Conservation (phyloP, 2,113 vertebrate genomes). For the Loxodonta africana region DNA sequence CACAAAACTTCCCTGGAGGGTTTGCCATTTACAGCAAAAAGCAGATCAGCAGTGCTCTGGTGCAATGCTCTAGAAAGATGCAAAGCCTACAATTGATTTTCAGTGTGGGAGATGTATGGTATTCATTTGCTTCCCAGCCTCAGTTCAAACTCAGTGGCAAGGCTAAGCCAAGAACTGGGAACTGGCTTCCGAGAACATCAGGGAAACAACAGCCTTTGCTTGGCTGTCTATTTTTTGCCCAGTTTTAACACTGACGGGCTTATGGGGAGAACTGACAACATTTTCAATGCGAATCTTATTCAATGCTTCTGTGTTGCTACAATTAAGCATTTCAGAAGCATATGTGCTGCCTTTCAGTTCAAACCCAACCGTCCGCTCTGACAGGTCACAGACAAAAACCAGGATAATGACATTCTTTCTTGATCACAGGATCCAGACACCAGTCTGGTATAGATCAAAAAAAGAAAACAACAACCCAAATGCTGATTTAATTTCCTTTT, state of each 20-base stretch:
- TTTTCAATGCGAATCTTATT: slow-evolving; percentile 78
- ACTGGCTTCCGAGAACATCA: slow-evolving; percentile 85
- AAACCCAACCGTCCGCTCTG: slow-evolving; percentile 72
- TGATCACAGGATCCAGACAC: slow-evolving; percentile 78
- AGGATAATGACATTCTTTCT: slow-evolving; percentile 79
- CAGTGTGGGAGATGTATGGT: slow-evolving; percentile 75
- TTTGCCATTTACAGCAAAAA: slow-evolving; percentile 85
- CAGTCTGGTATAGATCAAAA: slow-evolving; percentile 76
- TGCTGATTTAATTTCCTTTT: slow-evolving; percentile 79
- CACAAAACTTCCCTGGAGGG: slow-evolving; percentile 88
- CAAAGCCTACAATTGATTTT: slow-evolving; percentile 80
- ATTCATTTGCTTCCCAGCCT: slow-evolving; percentile 80
- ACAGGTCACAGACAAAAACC: slow-evolving; percentile 84
- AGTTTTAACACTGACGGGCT: slow-evolving; percentile 85
- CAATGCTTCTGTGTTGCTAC: slow-evolving; percentile 84
- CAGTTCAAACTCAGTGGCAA: slow-evolving; percentile 78
- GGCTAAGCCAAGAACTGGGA: slow-evolving; percentile 76
- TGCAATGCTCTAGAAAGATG: slow-evolving; percentile 74
- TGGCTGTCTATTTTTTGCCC: slow-evolving; percentile 84
- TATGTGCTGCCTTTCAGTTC: slow-evolving; percentile 84
- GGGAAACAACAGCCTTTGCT: slow-evolving; percentile 85
- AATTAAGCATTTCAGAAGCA: slow-evolving; percentile 85
- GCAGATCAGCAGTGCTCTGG: slow-evolving; percentile 78
- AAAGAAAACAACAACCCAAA: slow-evolving; percentile 77
- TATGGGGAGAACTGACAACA: slow-evolving; percentile 82